Evolutionary conservation across 2,797 vertebrate species (phyloP), one percentile per base, ranked within the genome.

Genomic region (Hemibagrus guttatus): DNA sequence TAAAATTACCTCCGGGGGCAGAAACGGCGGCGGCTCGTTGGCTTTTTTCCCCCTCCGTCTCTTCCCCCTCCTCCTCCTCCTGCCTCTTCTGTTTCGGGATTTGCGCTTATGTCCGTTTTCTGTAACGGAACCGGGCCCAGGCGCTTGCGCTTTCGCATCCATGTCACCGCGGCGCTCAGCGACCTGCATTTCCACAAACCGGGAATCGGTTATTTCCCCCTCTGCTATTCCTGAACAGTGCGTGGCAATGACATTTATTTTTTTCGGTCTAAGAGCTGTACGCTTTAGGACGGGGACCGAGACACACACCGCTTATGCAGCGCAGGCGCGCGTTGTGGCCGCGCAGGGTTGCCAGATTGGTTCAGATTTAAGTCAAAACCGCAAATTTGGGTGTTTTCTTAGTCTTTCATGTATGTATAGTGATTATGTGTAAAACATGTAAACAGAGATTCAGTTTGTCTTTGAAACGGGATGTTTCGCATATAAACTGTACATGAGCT

Each of bases 1-100:
- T 4, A 84, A 83, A 69, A 1, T 23, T 95, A 98, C 98, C 97
- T 98, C 98, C 28, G 98, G 97, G 0, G 98, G 98, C 72, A 99
- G 93, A 92, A 96, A 98, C 35, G 97, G 97, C 0, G 97, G 97
- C 35, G 96, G 96, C 92, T 96, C 97, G 91, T 90, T 94, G 86
- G 89, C 94, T 89, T 95, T 97, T 83, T 94, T 95, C n/a, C 90
- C 94, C 84, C 94, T 79, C 83, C 96, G 93, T 84, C 95, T 96
- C 86, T 96, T 94, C 86, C 96, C 95, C 89, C 97, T 96, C 90
- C 96, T 97, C 90, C 96, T 97, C 84, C 96, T 97, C 84, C 96
- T 84, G 83, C 96, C 94, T 91, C 92, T 91, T 68, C 95, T 96
- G 49, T 93, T 91, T 39, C 93, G 89, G 0, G 94, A 86, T 90